Evolutionary conservation across 2,888 invertebrate genomes (phyloP), one percentile per base, ranked within the genome.

Genomic region (Cistogaster globosa): DNA sequence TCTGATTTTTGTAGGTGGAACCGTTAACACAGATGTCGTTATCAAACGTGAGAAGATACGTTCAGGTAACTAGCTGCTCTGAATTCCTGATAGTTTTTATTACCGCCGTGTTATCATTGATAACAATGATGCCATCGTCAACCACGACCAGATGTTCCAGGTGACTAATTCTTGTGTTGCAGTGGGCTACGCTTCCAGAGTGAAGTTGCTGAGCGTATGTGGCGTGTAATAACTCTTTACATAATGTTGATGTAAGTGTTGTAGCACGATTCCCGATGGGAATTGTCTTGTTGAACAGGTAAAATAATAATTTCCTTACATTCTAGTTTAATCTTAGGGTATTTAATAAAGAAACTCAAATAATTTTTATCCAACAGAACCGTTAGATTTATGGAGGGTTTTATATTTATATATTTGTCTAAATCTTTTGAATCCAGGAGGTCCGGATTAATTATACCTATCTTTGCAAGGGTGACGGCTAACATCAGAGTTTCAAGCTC

Each of bases 401-500:
- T 36, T 48, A 63, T 12, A 51, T 69, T 69, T 38, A 51, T 53
- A 9, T 5, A 5, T 38, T 38, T 38, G 7, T 6, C 6, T 62
- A 22, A 58, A 82, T 26, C 75, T 42, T 62, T 22, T 20, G 60
- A 48, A 53, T 86, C 87, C n/a, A 86, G 20, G 48, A 86, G 76
- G 36, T 55, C 18, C 9, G 79, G 78, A 51, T 26, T 84, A 48
- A 82, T 65, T 67, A 84, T 22, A 4, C 65, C 60, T 38, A 84
- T 74, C 26, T 85, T 82, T 68, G 82, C 78, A 57, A 85, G 71
- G 51, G 83, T 83, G 22, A 82, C 79, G 20, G 84, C 72, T 20
- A 84, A 20, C 65, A 82, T 79, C 67, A 84, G 32, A 12, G 63
- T 82, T 67, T 86, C 74, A 48, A 67, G 42, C 14, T 62, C 62